Percentiles rank a stretch among this genome's conserved stretches.
These are phyloP conservation scores for Byasa hedistus DNA, from an alignment of 2,888 invertebrate species.

Conservation along the genomic window DNA sequence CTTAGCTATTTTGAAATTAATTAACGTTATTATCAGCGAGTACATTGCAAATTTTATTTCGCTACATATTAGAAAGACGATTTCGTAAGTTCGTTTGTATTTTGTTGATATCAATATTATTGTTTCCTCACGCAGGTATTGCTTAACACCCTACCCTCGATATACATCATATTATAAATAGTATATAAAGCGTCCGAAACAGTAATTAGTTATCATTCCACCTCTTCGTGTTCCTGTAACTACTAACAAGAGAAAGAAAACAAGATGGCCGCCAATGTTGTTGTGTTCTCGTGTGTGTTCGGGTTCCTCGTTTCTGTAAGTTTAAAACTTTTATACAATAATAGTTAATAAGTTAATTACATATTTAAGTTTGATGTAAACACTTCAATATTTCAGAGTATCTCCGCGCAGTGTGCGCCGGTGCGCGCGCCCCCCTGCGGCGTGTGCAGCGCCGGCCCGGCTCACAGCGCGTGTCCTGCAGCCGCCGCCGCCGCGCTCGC, in stretches of 20 bases:
- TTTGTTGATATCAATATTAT: not conserved
- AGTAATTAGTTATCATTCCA: too few relatives aligned
- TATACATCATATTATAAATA: too few relatives aligned
- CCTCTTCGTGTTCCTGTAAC: not conserved
- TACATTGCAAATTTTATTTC: not conserved
- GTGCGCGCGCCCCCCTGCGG: not conserved
- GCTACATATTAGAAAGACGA: not conserved
- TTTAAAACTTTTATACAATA: not conserved
- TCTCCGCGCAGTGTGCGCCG: not conserved
- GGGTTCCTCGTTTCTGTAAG: not conserved
- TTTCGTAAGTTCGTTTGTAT: not conserved
- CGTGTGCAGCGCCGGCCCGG: not conserved
- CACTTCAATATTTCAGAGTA: conserved; percentile 3
- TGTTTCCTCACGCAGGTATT: not conserved
- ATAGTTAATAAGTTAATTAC: not conserved
- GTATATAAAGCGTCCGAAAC: too few relatives aligned
- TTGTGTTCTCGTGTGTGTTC: not conserved
- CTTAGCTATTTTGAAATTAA: not conserved
- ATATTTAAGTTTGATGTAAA: not conserved
- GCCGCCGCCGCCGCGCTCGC: not conserved
- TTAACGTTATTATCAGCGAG: not conserved
- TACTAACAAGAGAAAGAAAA: not conserved
- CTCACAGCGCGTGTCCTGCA: not conserved
- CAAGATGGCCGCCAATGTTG: not conserved
- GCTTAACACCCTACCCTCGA: too few relatives aligned